Conservation (phyloP, 2,797 vertebrate genomes). For the Tinamus major region DNA sequence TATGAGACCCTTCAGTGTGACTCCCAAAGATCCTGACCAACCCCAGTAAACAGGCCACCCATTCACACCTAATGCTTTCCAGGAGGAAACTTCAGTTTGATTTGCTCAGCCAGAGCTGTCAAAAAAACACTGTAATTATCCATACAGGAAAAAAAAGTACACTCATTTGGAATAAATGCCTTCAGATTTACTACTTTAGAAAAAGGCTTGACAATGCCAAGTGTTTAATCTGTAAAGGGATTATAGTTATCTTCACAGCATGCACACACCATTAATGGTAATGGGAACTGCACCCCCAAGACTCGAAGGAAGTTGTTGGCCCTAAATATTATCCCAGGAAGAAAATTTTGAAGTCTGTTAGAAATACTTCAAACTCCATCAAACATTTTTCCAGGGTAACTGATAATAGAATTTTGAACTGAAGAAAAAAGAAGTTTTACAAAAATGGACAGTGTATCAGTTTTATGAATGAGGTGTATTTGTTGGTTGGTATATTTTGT, state of each 20-base stretch:
- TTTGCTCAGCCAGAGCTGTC: background rate
- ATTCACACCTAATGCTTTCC: background rate
- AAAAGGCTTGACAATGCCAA: slow-evolving; percentile 31
- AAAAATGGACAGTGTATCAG: background rate
- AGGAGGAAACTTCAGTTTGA: background rate
- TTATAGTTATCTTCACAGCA: slow-evolving; percentile 31
- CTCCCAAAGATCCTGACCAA: background rate
- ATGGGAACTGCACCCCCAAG: slow-evolving; percentile 13
- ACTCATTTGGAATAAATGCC: background rate
- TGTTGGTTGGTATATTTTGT: background rate
- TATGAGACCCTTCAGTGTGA: background rate
- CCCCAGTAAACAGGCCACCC: background rate
- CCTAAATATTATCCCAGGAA: slow-evolving; percentile 26
- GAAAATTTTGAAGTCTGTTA: slow-evolving; percentile 43
- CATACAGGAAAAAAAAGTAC: background rate
- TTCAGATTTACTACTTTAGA: slow-evolving; percentile 24
- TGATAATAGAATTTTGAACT: slow-evolving; percentile 14
- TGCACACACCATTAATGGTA: slow-evolving; percentile 17
- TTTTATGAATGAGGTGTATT: background rate
- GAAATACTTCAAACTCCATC: slow-evolving; percentile 31
- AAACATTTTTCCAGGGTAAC: slow-evolving; percentile 30
- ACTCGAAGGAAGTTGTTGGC: slow-evolving; percentile 8
- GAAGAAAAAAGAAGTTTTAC: background rate
- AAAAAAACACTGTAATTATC: background rate
- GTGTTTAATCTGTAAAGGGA: slow-evolving; percentile 24